Evolutionary conservation across 2,113 vertebrate species (phyloP), one percentile per base, ranked within the genome.

Genomic region (Megaceryle maxima): DNA sequence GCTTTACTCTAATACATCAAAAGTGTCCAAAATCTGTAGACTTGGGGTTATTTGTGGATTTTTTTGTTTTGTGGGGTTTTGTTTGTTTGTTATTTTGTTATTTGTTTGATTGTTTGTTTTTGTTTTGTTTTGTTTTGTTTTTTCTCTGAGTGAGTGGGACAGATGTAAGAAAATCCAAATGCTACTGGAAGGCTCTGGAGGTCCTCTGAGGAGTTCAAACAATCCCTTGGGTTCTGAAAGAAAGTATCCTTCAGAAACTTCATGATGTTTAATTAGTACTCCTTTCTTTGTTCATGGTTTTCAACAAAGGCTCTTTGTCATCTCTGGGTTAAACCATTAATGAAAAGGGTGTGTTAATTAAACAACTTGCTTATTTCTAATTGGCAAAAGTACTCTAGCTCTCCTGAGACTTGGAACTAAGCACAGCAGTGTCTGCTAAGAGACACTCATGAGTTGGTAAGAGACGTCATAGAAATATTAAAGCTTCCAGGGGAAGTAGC

Each of bases 321-420:
- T 57, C 26, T 86, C 94, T 87, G 95, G 88, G 77, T 89, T 94
- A 93, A 88, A 94, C 56, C 69, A 43, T 96, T 94, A 90, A 91
- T 85, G 86, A 95, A 80, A 94, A 83, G 59, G 86, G 73, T 96
- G 91, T 93, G 88, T 93, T 97, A 97, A 95, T 97, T 97, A 97
- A 97, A 94, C 88, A 82, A 67, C 46, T 77, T 97, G 78, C 88
- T 92, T 97, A 88, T 96, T 95, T 97, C 95, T 97, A 98, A 97
- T 98, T 97, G 97, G 81, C 79, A 95, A 79, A 88, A 94, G 63
- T 81, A 75, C 69, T 62, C 48, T 64, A 67, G 70, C 51, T 94
- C 97, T 94, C 94, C 57, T 2, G 95, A 98, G 98, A 94, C 66
- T 55, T 53, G 73, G 16, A 96, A 83, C 28, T 64, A 87, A 97